Percentiles rank a stretch among this genome's conserved stretches.
These are phyloP conservation scores for Lagria hirta DNA, from an alignment of 2,888 invertebrate genomes.

Conservation along the genomic window DNA sequence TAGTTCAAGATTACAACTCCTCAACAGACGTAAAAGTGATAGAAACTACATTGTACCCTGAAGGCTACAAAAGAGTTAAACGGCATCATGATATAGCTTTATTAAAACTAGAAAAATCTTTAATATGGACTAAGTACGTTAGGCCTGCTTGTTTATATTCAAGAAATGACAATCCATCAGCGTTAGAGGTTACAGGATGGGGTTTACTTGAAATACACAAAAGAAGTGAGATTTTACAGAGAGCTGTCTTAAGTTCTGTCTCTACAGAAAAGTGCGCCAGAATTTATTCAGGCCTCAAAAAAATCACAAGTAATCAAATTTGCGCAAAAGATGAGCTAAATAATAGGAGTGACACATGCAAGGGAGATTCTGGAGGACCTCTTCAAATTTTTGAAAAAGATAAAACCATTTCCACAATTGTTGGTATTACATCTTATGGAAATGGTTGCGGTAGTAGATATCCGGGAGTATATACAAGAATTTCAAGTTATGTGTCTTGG, in stretches of 20 bases:
- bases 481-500: constrained; percentile 2
- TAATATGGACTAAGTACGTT: constrained; percentile 42
- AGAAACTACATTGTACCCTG: constrained; percentile 45
- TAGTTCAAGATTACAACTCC: not conserved
- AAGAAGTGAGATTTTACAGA: too few relatives aligned
- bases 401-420: not conserved
- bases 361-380: constrained; percentile 11
- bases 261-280: not conserved
- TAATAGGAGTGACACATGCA: constrained; percentile 5
- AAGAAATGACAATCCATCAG: constrained; percentile 40
- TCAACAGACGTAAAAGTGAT: constrained; percentile 39
- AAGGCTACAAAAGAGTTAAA: constrained; percentile 44
- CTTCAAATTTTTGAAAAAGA: not conserved
- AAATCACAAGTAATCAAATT: not conserved
- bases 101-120: constrained; percentile 43
- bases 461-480: constrained; percentile 2
- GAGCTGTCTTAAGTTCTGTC: too few relatives aligned
- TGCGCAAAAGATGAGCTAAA: not conserved
- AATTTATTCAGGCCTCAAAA: not conserved
- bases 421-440: constrained; percentile 2
- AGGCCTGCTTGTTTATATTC: constrained; percentile 56
- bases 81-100: constrained; percentile 54
- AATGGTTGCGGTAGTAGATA: not conserved
- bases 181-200: constrained; percentile 54
- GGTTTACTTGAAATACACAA: too few relatives aligned